Conservation (phyloP, 2,888 invertebrate species). For the Timandra comae region DNA sequence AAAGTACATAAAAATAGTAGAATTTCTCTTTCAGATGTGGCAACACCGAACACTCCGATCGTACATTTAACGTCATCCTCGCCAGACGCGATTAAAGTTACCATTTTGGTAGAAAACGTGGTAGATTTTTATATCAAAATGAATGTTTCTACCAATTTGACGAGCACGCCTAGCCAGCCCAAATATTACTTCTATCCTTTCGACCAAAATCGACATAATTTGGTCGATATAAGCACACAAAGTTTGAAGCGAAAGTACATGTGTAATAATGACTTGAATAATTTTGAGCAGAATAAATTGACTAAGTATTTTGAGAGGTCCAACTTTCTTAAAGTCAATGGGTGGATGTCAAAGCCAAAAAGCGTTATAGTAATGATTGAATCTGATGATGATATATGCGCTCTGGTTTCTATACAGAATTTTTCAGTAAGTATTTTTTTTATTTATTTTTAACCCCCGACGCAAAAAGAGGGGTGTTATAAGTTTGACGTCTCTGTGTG, state of each 20-base stretch:
- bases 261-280: conserved; percentile 70
- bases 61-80: conserved; percentile 84
- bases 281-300: conserved; percentile 25
- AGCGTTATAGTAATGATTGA: conserved; percentile 79
- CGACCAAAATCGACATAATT: conserved; percentile 42
- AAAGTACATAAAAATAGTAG: conserved; percentile 9
- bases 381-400: conserved; percentile 82
- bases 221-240: conserved; percentile 40
- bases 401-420: conserved; percentile 87
- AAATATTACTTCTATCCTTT: conserved; percentile 76
- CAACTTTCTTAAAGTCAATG: conserved; percentile 27
- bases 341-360: conserved; percentile 55
- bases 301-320: conserved; percentile 27
- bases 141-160: conserved; percentile 56
- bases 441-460: no score
- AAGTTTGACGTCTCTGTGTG: no score
- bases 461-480: no score
- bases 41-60: conserved; percentile 72
- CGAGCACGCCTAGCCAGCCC: conserved; percentile 65
- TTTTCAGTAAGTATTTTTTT: conserved; percentile 74
- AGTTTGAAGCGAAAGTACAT: conserved; percentile 64
- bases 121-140: conserved; percentile 75
- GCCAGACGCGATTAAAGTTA: conserved; percentile 71
- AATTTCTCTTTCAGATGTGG: conserved; percentile 40
- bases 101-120: conserved; percentile 76